Evolutionary conservation across 2,113 vertebrate species (phyloP).

Genomic region (Salvator merianae): DNA sequence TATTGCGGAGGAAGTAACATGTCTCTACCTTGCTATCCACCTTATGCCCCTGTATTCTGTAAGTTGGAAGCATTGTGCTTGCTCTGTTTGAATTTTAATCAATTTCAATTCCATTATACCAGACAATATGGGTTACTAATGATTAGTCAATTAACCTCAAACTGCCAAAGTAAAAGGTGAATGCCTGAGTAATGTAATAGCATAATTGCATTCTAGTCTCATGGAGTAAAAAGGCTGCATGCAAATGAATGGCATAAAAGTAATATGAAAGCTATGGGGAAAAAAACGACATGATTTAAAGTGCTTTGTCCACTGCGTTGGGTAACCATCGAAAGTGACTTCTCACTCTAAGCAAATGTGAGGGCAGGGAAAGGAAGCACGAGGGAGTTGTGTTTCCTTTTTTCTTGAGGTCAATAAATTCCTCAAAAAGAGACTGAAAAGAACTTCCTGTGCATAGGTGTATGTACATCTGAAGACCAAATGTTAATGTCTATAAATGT

Average conservation of each 20-base stretch:
- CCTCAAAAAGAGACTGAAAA: not conserved
- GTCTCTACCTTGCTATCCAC: not conserved
- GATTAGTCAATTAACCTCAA: conserved; percentile 66
- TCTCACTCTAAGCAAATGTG: not conserved
- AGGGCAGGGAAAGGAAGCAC: not conserved
- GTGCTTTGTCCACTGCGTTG: conserved; percentile 12
- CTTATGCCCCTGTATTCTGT: conserved; percentile 29
- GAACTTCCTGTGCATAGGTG: not conserved
- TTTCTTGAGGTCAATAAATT: not conserved
- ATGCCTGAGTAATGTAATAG: conserved; percentile 43
- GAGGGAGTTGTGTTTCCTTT: not conserved
- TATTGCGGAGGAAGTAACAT: not conserved
- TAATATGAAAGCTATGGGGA: conserved; percentile 34
- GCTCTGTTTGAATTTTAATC: conserved; percentile 53
- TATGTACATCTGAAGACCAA: not conserved
- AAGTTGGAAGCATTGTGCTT: conserved; percentile 22
- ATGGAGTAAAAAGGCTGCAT: conserved; percentile 26
- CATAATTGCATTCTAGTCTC: conserved; percentile 41
- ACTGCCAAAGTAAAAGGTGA: conserved; percentile 48
- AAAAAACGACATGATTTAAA: conserved; percentile 25
- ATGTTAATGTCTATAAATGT: not conserved
- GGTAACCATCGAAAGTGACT: conserved; percentile 12
- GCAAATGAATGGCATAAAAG: conserved; percentile 43
- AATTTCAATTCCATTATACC: conserved; percentile 65
- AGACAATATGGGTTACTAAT: conserved; percentile 58